Evolutionary conservation across 2,113 vertebrate species (phyloP).

Genomic region (Anolis carolinensis): DNA sequence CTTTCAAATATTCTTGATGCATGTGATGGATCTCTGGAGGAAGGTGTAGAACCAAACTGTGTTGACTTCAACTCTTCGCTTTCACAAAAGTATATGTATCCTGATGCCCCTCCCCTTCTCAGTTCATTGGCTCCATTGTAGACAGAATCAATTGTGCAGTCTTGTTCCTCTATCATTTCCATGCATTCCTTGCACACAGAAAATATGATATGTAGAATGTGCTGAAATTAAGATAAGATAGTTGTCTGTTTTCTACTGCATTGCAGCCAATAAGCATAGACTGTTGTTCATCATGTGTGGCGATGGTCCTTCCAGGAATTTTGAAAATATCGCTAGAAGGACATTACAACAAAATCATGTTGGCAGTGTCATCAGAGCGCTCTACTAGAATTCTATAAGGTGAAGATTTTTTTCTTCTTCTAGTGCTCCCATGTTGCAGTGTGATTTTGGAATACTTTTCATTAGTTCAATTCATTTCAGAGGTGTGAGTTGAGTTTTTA

Average conservation of each 20-base stretch:
- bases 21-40: too few species aligned
- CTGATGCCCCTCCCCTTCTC: not conserved
- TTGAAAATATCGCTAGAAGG: not conserved
- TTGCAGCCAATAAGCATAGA: not conserved
- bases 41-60: too few species aligned
- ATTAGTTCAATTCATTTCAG: constrained; percentile 39
- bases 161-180: not conserved
- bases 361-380: constrained; percentile 37
- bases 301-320: too few species aligned
- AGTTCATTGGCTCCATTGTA: not conserved
- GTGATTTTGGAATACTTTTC: constrained; percentile 46
- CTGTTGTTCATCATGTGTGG: not conserved
- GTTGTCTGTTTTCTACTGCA: not conserved
- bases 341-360: not conserved
- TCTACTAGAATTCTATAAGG: not conserved
- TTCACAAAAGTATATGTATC: not conserved
- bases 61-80: too few species aligned
- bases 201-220: not conserved
- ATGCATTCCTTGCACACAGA: not conserved
- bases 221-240: not conserved
- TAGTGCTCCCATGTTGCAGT: constrained; percentile 35
- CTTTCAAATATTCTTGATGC: too few species aligned
- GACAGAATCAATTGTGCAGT: too few species aligned
- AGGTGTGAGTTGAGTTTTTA: constrained; percentile 41
- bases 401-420: constrained; percentile 10